Evolutionary conservation across 2,113 vertebrate species (phyloP), one percentile per base, ranked within the genome.

Genomic region (Gasterosteus aculeatus): DNA sequence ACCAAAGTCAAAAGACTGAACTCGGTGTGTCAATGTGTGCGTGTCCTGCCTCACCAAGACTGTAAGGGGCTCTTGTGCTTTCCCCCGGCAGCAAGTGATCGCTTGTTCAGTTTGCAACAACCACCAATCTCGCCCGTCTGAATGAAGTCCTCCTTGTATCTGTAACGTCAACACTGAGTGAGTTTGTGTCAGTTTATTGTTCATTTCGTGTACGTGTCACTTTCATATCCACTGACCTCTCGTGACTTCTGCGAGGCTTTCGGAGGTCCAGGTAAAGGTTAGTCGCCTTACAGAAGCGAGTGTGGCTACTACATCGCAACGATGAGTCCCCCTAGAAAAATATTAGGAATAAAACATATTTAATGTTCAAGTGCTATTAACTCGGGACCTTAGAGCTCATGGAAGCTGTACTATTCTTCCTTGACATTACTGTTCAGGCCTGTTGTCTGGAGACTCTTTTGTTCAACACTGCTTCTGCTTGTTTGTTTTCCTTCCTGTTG

Each of bases 21-120:
- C 31, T 41, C 19, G 15, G 29, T 4, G 46, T 44, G 22, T 54
- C 22, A 10, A 2, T n/a, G 51, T n/a, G 51, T 46, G 33, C 54
- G 53, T 42, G n/a, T 60, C 18, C 9, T 22, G 56, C 4, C 94
- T 95, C 92, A 99, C 98, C 98, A 99, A 73, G 98, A 99, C 82
- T 99, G 98, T 59, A 99, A 91, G 38, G 98, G 98, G 87, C 98
- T 99, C 89, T 97, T 99, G 77, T 97, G 97, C 0, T 97, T 93
- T 82, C 97, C 96, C 87, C 96, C 95, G 42, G 95, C 94, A 72
- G 91, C 77, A 78, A 99, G 92, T 0, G 87, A 91, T 31, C 12
- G 70, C 65, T 88, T 68, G 2, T 96, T 88, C 1, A 99, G 94
- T 39, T 88, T 83, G 83, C 98, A 99, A 31, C 84, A 90, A 58